Base-by-base conservation (phyloP, 2,113 vertebrate species). In the Bufo bufo region DNA sequence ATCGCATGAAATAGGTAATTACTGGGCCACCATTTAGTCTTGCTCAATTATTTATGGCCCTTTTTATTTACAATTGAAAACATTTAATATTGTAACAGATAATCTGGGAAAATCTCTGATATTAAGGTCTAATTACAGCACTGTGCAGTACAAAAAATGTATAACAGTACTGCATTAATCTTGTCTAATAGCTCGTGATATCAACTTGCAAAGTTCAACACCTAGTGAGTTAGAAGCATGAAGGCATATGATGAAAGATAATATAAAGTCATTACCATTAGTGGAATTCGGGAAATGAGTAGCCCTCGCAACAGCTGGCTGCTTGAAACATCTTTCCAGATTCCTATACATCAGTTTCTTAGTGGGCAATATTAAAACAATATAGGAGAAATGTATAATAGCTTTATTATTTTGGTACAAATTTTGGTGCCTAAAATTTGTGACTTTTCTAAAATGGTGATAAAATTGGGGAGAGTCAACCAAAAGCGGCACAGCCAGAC, bases 171-270 rank as follows among this genome's bases (percentile, higher is more conserved):
- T 2, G 33, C 23, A 71, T 74, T 56, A 58, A 85, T 65, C 72
- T 49, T 75, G 23, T 71, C 66, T 43, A 10, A 7, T n/a, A 80
- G 54, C 54, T 58, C 65, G 20, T 56, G 33, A 75, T 75, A 85
- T 85, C 84, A 75, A 47, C 54, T 85, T 85, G 66, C 66, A 85
- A 85, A 85, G 33, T 19, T 75, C 69, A 74, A 20, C 52, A 85
- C 84, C 13, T 49, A 13, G 20, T 45, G 50, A 74, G 50, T 74
- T 56, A 69, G 50, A 74, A 13, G 69, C 33, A 74, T 54, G 71
- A 58, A 85, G 84, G n/a, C 52, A 59, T 45, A 6, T 14, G 84
- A 59, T 85, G 84, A 85, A 74, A 85, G 84, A 85, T 47, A 20
- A 75, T 17, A 54, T 56, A 59, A 59, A 58, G 50, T 75, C 69